These are phyloP conservation scores for Ophion ellenae DNA, from an alignment of 2,888 invertebrate genomes.

Conservation along the genomic window DNA sequence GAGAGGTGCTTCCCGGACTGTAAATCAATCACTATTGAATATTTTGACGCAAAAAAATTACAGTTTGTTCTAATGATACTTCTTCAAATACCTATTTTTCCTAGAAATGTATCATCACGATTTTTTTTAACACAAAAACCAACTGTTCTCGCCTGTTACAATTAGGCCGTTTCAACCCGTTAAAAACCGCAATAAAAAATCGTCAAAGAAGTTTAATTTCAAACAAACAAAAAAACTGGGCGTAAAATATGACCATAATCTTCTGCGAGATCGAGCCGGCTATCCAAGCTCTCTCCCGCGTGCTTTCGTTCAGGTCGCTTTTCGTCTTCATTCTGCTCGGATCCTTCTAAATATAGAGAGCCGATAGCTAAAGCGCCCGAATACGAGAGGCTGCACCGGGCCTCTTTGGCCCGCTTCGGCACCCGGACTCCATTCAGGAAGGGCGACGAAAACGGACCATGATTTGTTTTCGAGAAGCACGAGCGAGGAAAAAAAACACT, in stretches of 20 bases:
- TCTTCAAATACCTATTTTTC: no score
- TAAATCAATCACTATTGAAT: no score
- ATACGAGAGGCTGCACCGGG: conserved; percentile 64
- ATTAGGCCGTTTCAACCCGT: no score
- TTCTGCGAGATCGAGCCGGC: conserved; percentile 54
- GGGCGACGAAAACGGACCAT: conserved; percentile 48
- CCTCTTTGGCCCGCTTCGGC: conserved; percentile 48
- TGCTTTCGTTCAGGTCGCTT: conserved; percentile 60
- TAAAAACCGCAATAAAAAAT: no score
- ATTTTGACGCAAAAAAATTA: no score
- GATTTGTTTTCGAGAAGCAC: no score
- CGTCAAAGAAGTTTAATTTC: neutral
- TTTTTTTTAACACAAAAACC: no score
- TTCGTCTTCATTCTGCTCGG: conserved; percentile 68
- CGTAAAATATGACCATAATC: conserved; percentile 60
- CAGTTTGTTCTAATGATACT: no score
- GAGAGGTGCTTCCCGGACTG: no score
- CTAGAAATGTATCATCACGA: no score
- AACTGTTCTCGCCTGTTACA: no score
- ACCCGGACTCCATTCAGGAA: conserved; percentile 62
- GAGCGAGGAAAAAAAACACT: no score
- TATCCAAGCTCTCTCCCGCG: conserved; percentile 41
- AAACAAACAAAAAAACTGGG: neutral
- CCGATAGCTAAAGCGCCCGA: conserved; percentile 60
- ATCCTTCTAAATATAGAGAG: conserved; percentile 71